phyloP scores from a whole-genome alignment of 2,888 invertebrate species.

The Tetragnatha montana region DNA sequence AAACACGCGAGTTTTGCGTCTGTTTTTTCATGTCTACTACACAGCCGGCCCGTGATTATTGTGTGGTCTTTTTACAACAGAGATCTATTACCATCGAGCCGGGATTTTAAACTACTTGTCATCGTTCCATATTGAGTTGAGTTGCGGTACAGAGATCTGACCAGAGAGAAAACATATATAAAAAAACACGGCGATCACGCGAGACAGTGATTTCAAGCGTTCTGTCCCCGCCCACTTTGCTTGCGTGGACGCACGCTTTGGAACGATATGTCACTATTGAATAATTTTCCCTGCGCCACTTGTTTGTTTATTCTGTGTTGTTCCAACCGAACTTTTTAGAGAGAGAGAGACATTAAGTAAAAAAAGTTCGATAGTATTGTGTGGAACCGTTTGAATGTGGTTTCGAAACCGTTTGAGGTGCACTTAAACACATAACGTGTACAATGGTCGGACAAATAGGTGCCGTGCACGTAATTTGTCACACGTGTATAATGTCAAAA shows the following conservation, averaged over 20 bases:
- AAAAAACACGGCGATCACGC: constrained; percentile 39
- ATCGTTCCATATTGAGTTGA: constrained; percentile 20
- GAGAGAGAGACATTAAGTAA: not conserved
- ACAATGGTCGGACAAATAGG: too few relatives aligned
- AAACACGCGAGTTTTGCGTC: constrained; percentile 16
- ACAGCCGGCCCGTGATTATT: not conserved
- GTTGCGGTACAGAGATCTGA: not conserved
- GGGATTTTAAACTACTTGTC: constrained; percentile 54
- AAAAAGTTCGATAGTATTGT: not conserved
- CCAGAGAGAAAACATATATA: not conserved
- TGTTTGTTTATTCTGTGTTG: constrained; percentile 42
- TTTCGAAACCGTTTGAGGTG: not conserved
- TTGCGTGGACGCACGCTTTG: constrained; percentile 33
- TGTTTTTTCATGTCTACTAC: not conserved
- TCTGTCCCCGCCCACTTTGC: constrained; percentile 16
- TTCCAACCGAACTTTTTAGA: not conserved
- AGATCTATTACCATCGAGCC: constrained; percentile 12
- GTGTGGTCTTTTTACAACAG: constrained; percentile 9
- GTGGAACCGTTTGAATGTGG: not conserved
- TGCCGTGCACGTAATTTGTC: too few relatives aligned
- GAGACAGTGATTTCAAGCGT: constrained; percentile 55
- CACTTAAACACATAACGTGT: not conserved
- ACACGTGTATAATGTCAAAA: too few relatives aligned
- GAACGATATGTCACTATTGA: constrained; percentile 15
- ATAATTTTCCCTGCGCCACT: constrained; percentile 20